Conservation (phyloP, 2,888 invertebrate species). For the Lathronympha strigana region DNA sequence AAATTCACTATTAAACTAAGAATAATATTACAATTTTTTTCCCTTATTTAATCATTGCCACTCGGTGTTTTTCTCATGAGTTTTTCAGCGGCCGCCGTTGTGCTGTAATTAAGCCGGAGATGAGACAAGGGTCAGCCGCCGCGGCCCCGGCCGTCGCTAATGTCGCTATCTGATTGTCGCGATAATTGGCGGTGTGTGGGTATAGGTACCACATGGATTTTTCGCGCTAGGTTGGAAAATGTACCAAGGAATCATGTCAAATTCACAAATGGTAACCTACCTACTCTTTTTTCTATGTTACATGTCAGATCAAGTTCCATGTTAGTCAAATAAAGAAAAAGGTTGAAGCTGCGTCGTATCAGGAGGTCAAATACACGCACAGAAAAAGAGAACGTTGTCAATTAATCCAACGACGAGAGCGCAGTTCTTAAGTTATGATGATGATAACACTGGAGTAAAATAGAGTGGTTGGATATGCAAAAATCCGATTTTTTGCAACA, state of each 20-base stretch:
- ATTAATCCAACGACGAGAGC: no score
- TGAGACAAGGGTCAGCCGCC: conserved; percentile 56
- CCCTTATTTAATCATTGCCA: not conserved
- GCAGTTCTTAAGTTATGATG: no score
- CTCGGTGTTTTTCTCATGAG: conserved; percentile 8
- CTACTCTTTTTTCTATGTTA: no score
- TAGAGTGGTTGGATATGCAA: no score
- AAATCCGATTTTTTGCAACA: no score
- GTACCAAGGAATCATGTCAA: not conserved
- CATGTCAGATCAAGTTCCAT: no score
- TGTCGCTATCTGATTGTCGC: conserved; percentile 72
- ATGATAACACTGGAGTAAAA: no score
- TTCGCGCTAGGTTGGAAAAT: conserved; percentile 43
- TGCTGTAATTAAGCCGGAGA: conserved; percentile 51
- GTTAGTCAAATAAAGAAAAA: no score
- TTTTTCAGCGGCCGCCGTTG: conserved; percentile 36
- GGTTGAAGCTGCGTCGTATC: no score
- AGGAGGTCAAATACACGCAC: no score
- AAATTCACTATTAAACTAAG: not conserved
- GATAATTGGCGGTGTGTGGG: conserved; percentile 69
- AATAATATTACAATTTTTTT: not conserved
- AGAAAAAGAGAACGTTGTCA: no score
- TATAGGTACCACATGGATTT: conserved; percentile 59
- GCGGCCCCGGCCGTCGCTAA: no score
- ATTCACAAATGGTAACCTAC: not conserved